Evolutionary conservation across 2,888 invertebrate genomes (phyloP).

Genomic region (Melanostoma mellinum): DNA sequence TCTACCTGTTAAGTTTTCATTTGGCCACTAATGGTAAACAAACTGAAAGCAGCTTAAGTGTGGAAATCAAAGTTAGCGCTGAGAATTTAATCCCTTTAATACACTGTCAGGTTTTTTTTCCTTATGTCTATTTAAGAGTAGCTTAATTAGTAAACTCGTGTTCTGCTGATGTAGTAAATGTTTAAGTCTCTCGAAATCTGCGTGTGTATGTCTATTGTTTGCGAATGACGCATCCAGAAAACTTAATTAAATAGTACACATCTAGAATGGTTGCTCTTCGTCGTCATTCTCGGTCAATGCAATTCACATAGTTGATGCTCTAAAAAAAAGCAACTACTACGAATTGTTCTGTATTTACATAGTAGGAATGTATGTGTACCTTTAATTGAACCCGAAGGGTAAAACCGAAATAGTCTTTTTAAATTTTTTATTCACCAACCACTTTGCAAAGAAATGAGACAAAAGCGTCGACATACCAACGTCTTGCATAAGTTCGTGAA

Average conservation of each 20-base stretch:
- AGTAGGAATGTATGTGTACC: constrained; percentile 35
- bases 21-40: too few species aligned
- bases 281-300: neutral
- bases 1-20: too few species aligned
- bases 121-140: neutral
- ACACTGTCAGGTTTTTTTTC: neutral
- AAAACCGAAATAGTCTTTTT: constrained; percentile 33
- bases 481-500: constrained; percentile 64
- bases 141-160: neutral
- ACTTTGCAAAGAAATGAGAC: constrained; percentile 23
- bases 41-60: too few species aligned
- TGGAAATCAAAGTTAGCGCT: too few species aligned
- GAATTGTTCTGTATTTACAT: neutral
- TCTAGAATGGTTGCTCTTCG: neutral
- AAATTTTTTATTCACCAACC: constrained; percentile 17
- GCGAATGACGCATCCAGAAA: constrained; percentile 12
- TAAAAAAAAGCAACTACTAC: constrained; percentile 13
- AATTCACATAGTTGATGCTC: constrained; percentile 5
- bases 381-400: constrained; percentile 44
- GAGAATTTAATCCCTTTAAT: too few species aligned
- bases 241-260: constrained; percentile 13
- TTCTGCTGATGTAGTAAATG: constrained; percentile 6
- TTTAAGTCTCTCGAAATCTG: neutral
- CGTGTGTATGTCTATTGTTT: neutral
- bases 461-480: constrained; percentile 51